phyloP scores from a whole-genome alignment of 2,113 vertebrate genomes.

The Pungitius pungitius region DNA sequence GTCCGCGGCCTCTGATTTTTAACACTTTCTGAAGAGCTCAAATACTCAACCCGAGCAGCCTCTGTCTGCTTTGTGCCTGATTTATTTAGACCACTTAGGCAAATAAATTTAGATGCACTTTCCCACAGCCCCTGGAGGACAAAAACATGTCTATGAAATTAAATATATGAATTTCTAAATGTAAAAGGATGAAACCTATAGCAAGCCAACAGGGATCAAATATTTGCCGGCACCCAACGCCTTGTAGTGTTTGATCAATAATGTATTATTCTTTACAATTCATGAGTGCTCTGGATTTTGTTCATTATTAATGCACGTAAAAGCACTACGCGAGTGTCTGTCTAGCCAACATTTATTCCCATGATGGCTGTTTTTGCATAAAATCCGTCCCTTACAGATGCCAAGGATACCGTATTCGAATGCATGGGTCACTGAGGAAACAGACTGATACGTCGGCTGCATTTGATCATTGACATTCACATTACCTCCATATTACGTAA shows the following conservation, averaged over 20 bases:
- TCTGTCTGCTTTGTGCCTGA: conserved; percentile 6
- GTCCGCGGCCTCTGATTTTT: neutral
- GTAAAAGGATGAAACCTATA: conserved; percentile 27
- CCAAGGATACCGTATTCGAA: conserved; percentile 8
- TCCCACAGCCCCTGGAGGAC: conserved; percentile 25
- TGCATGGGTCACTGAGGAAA: conserved; percentile 15
- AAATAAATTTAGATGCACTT: conserved; percentile 25
- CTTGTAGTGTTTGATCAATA: conserved; percentile 49
- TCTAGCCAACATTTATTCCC: conserved; percentile 34
- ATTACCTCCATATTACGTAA: neutral
- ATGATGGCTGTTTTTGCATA: conserved; percentile 22
- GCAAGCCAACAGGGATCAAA: conserved; percentile 32
- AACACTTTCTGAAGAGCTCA: neutral
- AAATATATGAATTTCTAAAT: conserved; percentile 24
- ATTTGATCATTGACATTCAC: neutral
- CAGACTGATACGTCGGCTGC: neutral
- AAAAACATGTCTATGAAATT: conserved; percentile 11
- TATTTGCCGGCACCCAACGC: conserved; percentile 32
- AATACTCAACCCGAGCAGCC: neutral
- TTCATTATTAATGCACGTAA: conserved; percentile 51
- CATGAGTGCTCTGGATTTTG: conserved; percentile 41
- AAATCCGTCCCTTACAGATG: conserved; percentile 27
- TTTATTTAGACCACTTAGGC: conserved; percentile 38
- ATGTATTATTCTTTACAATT: conserved; percentile 57
- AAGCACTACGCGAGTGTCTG: conserved; percentile 23